These are phyloP conservation scores for Hyposoter didymator DNA, from an alignment of 2,888 invertebrate genomes.

Conservation along the genomic window DNA sequence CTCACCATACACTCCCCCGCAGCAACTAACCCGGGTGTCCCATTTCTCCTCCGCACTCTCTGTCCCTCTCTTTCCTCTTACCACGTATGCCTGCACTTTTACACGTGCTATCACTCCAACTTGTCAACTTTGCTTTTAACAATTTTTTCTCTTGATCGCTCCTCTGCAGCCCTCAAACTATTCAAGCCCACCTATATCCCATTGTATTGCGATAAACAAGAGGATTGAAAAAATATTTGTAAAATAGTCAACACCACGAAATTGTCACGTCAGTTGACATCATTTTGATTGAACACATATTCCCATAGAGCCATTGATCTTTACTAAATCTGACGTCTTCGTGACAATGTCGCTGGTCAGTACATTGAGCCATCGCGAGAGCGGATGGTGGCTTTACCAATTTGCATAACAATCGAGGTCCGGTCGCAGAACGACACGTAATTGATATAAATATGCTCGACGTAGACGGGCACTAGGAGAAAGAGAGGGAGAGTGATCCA, in stretches of 20 bases:
- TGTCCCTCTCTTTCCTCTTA: conserved; percentile 34
- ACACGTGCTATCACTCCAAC: conserved; percentile 49
- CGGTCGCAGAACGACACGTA: conserved; percentile 80
- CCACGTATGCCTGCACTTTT: conserved; percentile 46
- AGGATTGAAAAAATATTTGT: neutral
- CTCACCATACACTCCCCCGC: conserved; percentile 61
- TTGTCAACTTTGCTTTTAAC: conserved; percentile 62
- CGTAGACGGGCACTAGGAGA: conserved; percentile 74
- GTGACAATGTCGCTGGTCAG: conserved; percentile 60
- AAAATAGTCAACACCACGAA: neutral
- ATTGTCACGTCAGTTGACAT: neutral
- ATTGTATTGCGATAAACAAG: neutral
- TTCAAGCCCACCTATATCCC: neutral
- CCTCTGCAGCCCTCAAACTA: neutral
- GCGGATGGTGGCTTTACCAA: conserved; percentile 68
- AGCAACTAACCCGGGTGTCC: conserved; percentile 35
- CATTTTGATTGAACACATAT: neutral
- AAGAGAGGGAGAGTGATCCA: conserved; percentile 44
- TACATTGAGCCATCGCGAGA: conserved; percentile 38
- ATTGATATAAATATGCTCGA: conserved; percentile 83
- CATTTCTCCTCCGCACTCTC: conserved; percentile 26
- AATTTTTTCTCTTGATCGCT: conserved; percentile 44
- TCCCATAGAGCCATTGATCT: conserved; percentile 7
- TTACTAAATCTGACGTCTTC: conserved; percentile 25
- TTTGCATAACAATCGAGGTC: conserved; percentile 83